Evolutionary conservation across 2,113 vertebrate genomes (phyloP).

Genomic region (Phrynosoma platyrhinos): DNA sequence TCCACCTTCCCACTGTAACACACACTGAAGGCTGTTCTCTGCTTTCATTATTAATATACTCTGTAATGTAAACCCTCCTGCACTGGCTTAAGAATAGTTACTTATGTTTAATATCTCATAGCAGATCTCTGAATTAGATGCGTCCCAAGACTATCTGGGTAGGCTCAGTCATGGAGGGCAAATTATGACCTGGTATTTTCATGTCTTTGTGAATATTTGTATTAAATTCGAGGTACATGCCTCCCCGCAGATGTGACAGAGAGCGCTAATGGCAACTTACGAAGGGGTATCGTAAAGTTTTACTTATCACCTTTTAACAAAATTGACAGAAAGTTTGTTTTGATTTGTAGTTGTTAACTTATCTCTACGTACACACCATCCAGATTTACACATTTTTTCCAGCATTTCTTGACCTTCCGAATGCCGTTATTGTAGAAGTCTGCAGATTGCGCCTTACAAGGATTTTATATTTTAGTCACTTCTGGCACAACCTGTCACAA

Average conservation of each 20-base stretch:
- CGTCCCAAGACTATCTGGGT: neutral
- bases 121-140: neutral
- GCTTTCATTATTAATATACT: neutral
- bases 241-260: neutral
- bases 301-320: neutral
- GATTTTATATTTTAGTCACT: too few relatives aligned
- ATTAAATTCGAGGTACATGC: neutral
- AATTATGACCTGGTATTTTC: neutral
- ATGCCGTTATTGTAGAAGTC: too few relatives aligned
- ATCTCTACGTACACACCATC: too few relatives aligned
- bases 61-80: neutral
- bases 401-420: too few relatives aligned
- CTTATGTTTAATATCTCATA: neutral
- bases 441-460: too few relatives aligned
- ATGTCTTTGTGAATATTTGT: neutral
- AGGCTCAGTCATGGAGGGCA: neutral
- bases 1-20: neutral
- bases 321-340: too few relatives aligned
- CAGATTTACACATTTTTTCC: too few relatives aligned
- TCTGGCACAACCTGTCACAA: too few relatives aligned
- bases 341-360: too few relatives aligned
- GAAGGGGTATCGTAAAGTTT: too few relatives aligned
- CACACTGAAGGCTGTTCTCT: neutral
- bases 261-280: neutral
- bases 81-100: neutral